phyloP scores from a whole-genome alignment of 1,140 invertebrate species.

The Eufriesea mexicana region DNA sequence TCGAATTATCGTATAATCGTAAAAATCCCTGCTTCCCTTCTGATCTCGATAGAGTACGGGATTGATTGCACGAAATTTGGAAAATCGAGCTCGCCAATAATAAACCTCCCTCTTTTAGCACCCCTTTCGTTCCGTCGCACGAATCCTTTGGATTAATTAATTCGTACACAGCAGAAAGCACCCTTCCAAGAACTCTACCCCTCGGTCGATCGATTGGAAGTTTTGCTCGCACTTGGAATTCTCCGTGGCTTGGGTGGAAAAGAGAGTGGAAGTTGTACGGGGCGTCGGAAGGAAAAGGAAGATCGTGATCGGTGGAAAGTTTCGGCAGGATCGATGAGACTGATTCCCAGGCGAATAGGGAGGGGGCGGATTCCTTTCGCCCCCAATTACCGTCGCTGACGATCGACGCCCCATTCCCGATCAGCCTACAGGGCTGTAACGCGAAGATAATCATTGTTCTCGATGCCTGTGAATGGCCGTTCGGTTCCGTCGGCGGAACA shows the following conservation, averaged over 20 bases:
- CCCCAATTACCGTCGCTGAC: constrained; percentile 47
- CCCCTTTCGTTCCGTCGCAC: too few species aligned
- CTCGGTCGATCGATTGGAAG: too few species aligned
- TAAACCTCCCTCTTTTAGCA: too few species aligned
- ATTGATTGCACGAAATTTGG: too few species aligned
- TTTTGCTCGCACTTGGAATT: constrained; percentile 30
- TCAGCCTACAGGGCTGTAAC: constrained; percentile 48
- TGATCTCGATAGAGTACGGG: too few species aligned
- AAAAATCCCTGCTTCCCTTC: too few species aligned
- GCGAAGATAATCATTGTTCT: constrained; percentile 57
- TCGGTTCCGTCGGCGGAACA: constrained; percentile 26
- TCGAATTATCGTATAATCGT: too few species aligned
- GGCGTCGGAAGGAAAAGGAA: constrained; percentile 26
- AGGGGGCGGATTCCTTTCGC: constrained; percentile 53
- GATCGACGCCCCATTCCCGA: not conserved
- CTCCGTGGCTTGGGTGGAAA: not conserved
- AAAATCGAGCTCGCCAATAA: too few species aligned
- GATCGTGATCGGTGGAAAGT: constrained; percentile 43
- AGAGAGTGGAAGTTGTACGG: constrained; percentile 27
- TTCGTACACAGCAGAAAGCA: not conserved
- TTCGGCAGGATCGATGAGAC: constrained; percentile 49
- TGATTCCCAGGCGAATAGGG: constrained; percentile 37
- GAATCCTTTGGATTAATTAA: too few species aligned
- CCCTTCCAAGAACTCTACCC: not conserved
- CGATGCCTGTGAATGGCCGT: constrained; percentile 8